Evolutionary conservation across 2,113 vertebrate species (phyloP), one percentile per base, ranked within the genome.

Genomic region (Erpornis zantholeuca): DNA sequence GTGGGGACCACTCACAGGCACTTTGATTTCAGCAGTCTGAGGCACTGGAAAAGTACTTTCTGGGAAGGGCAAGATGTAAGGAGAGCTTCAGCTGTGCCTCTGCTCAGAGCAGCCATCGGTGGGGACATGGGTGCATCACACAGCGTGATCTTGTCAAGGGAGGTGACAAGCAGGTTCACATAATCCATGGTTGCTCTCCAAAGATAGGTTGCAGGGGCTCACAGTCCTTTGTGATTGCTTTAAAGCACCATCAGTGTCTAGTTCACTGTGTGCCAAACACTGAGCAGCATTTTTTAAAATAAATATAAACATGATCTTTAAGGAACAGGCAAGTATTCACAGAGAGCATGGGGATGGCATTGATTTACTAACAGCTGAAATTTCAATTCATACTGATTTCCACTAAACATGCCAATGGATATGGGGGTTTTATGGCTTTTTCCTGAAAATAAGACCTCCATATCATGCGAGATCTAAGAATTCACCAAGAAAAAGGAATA

Each of bases 291-390:
- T 83, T 64, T 60, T 71, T 53, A 6, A 42, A 81, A 86, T 54
- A 72, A 91, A 83, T 70, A 73, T 16, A 29, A 90, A 33, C 40
- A 82, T 38, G 54, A 35, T 78, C 54, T 59, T 66, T 49, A 59
- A 85, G 76, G 49, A 90, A 36, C 4, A 8, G 63, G 15, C 18
- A 5, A 92, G 40, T 47, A 60, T 44, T 77, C 87, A 63, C 42
- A 66, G 73, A 54, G 35, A 95, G 38, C 12, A 0, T 19, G 25
- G 85, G 93, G 63, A 97, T 94, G 96, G 96, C 92, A 96, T 96
- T 91, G 92, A 97, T 95, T 96, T 96, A 92, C 89, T 76, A 86
- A 70, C 82, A 94, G 96, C 35, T 84, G 72, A 95, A 95, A 88
- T 93, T 96, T 84, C 94, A 92, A 21, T 94, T 96, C 60, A 78